Evolutionary conservation across 2,888 invertebrate genomes (phyloP), one percentile per base, ranked within the genome.

Genomic region (Scaptomyza reducta): DNA sequence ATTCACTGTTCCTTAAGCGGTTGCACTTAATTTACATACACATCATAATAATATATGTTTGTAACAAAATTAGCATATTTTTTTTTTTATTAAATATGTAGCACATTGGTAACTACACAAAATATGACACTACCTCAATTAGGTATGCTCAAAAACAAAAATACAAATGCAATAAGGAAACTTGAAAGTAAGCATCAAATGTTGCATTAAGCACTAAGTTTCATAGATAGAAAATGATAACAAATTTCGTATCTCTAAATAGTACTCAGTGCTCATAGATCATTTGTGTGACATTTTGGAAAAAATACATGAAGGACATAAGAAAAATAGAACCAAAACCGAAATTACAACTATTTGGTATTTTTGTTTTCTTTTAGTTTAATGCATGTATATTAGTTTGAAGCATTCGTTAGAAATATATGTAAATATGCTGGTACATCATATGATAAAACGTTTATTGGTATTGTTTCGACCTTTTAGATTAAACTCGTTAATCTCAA

Each of bases 351-450:
- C 65, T 75, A 74, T 70, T 74, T 75, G 41, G 54, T 58, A 44
- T 67, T 73, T 55, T n/a, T 27, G 22, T 54, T 62, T 50, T 38
- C 18, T 50, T 57, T 1, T 13, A 14, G 7, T 49, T 69, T 22
- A 55, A 57, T 74, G 53, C 69, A 50, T 74, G 62, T 70, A 69
- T 71, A 70, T 61, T 86, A 86, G 74, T 87, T 83, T 83, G 86
- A 82, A 82, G 88, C 82, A 54, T 62, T 82, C 64, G 81, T 74
- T 16, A 74, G 63, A 88, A 79, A 81, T 86, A 70, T 72, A 72
- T 84, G 66, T 69, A 70, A 82, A 74, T 65, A 77, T 82, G 74
- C 69, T 79, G 79, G 58, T 74, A 74, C 67, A 66, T 69, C 77
- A 77, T 78, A 74, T 78, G 65, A 63, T 76, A 79, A 75, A 79